Evolutionary conservation across 2,888 invertebrate species (phyloP).

Genomic region (Microctonus hyperodae): DNA sequence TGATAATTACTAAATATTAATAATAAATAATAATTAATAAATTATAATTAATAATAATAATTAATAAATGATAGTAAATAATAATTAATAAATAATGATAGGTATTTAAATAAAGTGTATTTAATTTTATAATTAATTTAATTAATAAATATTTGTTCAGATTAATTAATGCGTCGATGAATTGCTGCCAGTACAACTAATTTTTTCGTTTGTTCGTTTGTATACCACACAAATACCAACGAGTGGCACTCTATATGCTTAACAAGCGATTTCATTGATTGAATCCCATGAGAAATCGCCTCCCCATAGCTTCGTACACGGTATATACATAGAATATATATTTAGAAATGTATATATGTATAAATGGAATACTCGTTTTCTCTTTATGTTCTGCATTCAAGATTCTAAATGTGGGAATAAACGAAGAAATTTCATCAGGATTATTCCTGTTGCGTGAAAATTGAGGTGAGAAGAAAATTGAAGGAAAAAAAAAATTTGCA

Average conservation of each 20-base stretch:
- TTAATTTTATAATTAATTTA: neutral
- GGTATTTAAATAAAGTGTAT: neutral
- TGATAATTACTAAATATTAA: too few species aligned
- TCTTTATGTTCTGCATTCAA: neutral
- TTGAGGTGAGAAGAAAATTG: constrained; percentile 9
- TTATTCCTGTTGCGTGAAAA: constrained; percentile 17
- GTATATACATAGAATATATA: neutral
- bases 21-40: too few species aligned
- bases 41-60: too few species aligned
- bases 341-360: neutral
- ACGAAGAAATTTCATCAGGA: constrained; percentile 20
- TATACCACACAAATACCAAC: constrained; percentile 8
- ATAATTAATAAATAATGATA: too few species aligned
- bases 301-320: neutral
- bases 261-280: constrained; percentile 18
- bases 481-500: neutral
- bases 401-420: constrained; percentile 5
- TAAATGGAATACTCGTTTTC: constrained; percentile 13
- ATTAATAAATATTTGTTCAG: constrained; percentile 5
- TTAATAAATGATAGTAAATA: too few species aligned
- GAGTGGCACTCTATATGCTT: constrained; percentile 7
- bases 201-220: neutral
- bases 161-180: neutral
- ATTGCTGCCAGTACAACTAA: constrained; percentile 4
- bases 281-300: constrained; percentile 13